Percentiles rank a stretch among this genome's conserved stretches.
Conservation (phyloP, 2,797 vertebrate genomes). For the Anabacerthia variegaticeps region DNA sequence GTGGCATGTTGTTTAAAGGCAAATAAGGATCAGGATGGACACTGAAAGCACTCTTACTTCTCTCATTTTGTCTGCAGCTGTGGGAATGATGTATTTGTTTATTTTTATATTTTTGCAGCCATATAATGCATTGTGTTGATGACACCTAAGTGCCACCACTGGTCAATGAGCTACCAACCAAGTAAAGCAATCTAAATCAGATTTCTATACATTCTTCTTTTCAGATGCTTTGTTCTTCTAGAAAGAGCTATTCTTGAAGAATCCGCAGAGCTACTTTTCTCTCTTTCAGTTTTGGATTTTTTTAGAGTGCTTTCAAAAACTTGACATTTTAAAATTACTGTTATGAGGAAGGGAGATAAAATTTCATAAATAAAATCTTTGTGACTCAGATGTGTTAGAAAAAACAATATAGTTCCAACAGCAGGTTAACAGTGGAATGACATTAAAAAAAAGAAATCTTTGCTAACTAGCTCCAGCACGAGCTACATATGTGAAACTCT, state of each 20-base stretch:
- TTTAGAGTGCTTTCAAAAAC: not conserved
- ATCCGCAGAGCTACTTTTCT: not conserved
- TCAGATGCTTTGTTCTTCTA: not conserved
- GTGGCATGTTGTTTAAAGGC: not conserved
- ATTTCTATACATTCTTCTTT: not conserved
- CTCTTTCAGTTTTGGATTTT: not conserved
- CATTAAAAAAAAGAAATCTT: not conserved
- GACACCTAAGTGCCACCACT: not conserved
- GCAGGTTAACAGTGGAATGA: not conserved
- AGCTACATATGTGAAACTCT: not conserved
- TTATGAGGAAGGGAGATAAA: not conserved
- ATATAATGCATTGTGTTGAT: not conserved
- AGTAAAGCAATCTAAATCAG: not conserved
- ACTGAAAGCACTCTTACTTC: not conserved
- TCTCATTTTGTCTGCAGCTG: not conserved
- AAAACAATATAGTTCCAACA: not conserved
- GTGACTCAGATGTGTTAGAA: not conserved
- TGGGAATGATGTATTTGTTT: not conserved
- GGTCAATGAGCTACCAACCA: not conserved
- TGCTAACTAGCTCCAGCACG: not conserved
- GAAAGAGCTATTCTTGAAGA: not conserved
- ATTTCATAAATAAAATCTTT: not conserved
- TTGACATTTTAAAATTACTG: not conserved
- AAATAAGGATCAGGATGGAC: not conserved
- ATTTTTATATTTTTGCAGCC: not conserved